Base-by-base conservation (phyloP, 2,888 invertebrate genomes). In the Lamellibrachia columna region DNA sequence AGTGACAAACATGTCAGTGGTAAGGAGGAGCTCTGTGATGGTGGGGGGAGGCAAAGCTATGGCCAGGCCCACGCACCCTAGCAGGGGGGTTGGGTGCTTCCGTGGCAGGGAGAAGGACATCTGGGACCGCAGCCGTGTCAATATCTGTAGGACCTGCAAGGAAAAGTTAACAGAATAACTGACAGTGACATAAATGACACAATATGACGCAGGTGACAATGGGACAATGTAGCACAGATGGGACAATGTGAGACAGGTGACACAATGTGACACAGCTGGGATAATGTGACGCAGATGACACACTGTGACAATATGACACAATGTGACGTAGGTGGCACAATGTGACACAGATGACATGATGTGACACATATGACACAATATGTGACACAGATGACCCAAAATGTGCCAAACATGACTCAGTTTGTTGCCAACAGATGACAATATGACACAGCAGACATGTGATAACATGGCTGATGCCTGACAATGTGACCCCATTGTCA, bases 11-110 rank as follows among this genome's bases (percentile, higher is more conserved):
- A 96, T 96, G 91, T 96, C 96, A 96, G 98, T 98, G 97, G 99
- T 99, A 95, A 99, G 97, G 95, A 99, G 98, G 95, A 99, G 98
- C 97, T 99, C 99, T 96, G 99, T 99, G 94, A 99, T 98, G 94
- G 99, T 99, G 15, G 99, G 99, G 15, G 99, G 99, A 91, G 99
- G 99, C 94, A 99, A 97, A 11, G 99, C 99, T 95, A 99, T 99
- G 94, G 99, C 99, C 95, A 99, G 96, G 6, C 98, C 99, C 93
- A 99, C 98, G 53, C 99, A 99, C 7, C 94, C 94, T 95, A 99
- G 97, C 75, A 96, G 93, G 1, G 96, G 95, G 2, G 95, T 94
- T 9, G 95, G 94, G 55, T 95, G 95, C 97, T 98, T 98, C 95
- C 98, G 97, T 94, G 98, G 98, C 97, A 98, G 98, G 15, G 98